A percentile compares a stretch with the other conserved stretches of the same genome.
These are phyloP conservation scores for Opisthograptis luteolata DNA, from an alignment of 2,888 invertebrate genomes.

Conservation along the genomic window DNA sequence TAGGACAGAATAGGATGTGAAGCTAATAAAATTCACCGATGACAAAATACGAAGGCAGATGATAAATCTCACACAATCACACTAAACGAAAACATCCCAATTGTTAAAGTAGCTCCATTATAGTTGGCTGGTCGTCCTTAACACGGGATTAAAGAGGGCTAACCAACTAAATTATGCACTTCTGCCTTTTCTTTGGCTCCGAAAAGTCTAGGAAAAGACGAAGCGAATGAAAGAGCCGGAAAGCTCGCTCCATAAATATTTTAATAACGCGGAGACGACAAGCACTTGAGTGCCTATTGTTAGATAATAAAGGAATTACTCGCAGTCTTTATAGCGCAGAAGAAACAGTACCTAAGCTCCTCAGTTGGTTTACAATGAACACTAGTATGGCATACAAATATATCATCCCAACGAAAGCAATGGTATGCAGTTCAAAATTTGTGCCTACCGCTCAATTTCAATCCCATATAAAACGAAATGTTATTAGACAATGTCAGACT, in stretches of 20 bases:
- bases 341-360: conserved; percentile 1
- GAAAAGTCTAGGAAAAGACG: conserved; percentile 42
- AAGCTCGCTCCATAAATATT: conserved; percentile 46
- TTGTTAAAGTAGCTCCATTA: conserved; percentile 10
- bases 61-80: too few relatives aligned
- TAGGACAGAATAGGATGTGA: too few relatives aligned
- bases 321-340: conserved; percentile 27
- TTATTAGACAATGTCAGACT: too few relatives aligned
- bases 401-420: too few relatives aligned
- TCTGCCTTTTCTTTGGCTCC: conserved; percentile 31
- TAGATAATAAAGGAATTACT: conserved; percentile 45
- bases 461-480: too few relatives aligned
- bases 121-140: conserved; percentile 17
- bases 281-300: conserved; percentile 42
- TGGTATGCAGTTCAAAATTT: too few relatives aligned
- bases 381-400: too few relatives aligned
- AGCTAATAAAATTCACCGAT: too few relatives aligned
- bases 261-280: conserved; percentile 38
- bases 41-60: too few relatives aligned
- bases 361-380: too few relatives aligned
- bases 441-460: too few relatives aligned
- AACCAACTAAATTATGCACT: conserved; percentile 36
- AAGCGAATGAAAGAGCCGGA: conserved; percentile 42
- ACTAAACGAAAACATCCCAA: neutral
- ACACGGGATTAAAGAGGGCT: conserved; percentile 19